Percentiles rank a stretch among this genome's conserved stretches.
phyloP scores from a whole-genome alignment of 2,797 vertebrate species.

The Esox masquinongy region DNA sequence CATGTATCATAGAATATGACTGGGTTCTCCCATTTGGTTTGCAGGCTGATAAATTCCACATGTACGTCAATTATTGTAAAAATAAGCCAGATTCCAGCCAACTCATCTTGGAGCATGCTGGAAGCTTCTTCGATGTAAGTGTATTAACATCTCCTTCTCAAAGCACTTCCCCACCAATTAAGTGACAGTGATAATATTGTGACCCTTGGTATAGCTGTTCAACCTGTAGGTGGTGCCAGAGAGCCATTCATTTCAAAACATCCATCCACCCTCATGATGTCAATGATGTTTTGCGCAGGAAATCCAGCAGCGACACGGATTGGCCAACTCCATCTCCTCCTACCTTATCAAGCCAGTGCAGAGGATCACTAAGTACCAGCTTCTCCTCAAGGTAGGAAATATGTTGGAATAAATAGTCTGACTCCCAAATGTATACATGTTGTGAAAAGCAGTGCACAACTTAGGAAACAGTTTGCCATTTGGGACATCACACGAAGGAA shows the following conservation, averaged over 20 bases:
- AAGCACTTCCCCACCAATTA: not conserved
- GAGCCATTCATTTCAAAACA: constrained; percentile 5
- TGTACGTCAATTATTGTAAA: constrained; percentile 98
- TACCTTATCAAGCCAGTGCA: constrained; percentile 99
- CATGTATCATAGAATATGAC: not conserved
- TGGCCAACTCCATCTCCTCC: constrained; percentile 97
- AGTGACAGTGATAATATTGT: not conserved
- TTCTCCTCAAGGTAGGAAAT: constrained; percentile 89
- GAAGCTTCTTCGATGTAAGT: constrained; percentile 96
- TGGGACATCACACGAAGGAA: constrained; percentile 1
- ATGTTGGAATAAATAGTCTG: not conserved
- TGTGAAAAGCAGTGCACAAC: not conserved
- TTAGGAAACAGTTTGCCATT: not conserved
- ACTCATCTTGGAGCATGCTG: constrained; percentile 95
- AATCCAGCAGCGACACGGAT: constrained; percentile 92
- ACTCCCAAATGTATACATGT: not conserved
- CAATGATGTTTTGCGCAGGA: constrained; percentile 73
- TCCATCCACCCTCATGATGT: not conserved
- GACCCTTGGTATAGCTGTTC: not conserved
- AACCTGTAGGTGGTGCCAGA: constrained; percentile 52
- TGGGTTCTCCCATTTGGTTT: constrained; percentile 40
- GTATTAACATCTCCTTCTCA: not conserved
- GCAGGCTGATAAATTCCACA: constrained; percentile 98
- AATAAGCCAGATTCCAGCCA: constrained; percentile 99
- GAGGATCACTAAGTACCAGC: constrained; percentile 98